phyloP scores from a whole-genome alignment of 2,888 invertebrate genomes.

The Hyposoter dolosus region DNA sequence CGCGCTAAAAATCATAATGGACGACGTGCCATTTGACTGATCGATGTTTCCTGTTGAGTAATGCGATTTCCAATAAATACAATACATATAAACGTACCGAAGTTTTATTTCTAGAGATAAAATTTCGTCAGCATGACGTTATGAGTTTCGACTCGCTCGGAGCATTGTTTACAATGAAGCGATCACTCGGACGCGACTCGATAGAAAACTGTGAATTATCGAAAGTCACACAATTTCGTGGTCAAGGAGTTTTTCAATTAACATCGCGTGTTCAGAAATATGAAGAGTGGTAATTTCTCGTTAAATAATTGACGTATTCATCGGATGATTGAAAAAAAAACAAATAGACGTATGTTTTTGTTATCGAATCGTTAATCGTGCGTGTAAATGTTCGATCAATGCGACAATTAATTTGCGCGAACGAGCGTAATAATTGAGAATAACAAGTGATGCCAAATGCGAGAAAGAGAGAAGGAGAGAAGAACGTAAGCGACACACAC shows the following conservation, averaged over 20 bases:
- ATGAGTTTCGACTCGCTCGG: background rate
- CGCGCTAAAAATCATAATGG: background rate
- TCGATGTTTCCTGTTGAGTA: background rate
- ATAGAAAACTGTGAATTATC: background rate
- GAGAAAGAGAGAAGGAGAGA: background rate
- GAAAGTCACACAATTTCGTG: background rate
- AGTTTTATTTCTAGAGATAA: background rate
- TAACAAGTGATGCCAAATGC: conserved; percentile 9
- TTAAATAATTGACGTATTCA: background rate
- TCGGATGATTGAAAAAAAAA: background rate
- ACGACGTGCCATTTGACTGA: background rate
- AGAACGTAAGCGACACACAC: conserved; percentile 53
- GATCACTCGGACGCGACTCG: background rate
- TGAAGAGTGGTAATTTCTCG: background rate
- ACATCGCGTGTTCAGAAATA: background rate
- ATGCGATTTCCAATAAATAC: background rate
- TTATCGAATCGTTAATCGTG: conserved; percentile 13
- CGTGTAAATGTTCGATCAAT: conserved; percentile 10
- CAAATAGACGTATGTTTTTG: background rate
- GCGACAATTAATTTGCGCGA: conserved; percentile 21
- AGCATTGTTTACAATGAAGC: background rate
- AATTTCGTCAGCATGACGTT: background rate
- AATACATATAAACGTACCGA: background rate
- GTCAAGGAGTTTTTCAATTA: background rate
- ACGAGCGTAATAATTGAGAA: conserved; percentile 22